phyloP scores from a whole-genome alignment of 1,140 invertebrate genomes.

The Ditylenchus dipsaci region DNA sequence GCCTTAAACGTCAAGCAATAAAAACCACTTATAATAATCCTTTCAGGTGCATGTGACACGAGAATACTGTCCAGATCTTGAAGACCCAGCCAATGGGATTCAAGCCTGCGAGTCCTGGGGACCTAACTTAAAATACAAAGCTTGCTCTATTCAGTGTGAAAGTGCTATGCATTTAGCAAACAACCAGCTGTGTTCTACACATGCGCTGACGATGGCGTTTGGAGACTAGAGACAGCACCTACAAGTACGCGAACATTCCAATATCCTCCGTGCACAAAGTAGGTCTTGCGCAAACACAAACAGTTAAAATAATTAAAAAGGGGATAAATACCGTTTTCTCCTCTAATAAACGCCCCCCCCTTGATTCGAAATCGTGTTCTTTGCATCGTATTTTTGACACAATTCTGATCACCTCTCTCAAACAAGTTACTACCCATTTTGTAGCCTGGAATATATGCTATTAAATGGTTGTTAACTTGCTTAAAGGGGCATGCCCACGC shows the following conservation, averaged over 20 bases:
- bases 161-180: slow-evolving; percentile 78
- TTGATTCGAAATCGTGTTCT: too few relatives aligned
- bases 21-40: slow-evolving; percentile 3
- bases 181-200: slow-evolving; percentile 87
- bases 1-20: slow-evolving; percentile 67
- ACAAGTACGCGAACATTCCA: slow-evolving; percentile 63
- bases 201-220: slow-evolving; percentile 90
- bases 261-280: slow-evolving; percentile 57
- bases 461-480: background rate
- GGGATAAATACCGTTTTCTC: background rate
- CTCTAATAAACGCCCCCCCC: too few relatives aligned
- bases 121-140: slow-evolving; percentile 77
- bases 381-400: too few relatives aligned
- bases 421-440: too few relatives aligned
- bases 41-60: slow-evolving; percentile 63
- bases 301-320: background rate
- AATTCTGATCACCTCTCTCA: too few relatives aligned
- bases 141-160: slow-evolving; percentile 80
- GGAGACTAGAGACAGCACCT: slow-evolving; percentile 75
- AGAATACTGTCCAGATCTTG: slow-evolving; percentile 79
- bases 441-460: background rate
- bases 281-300: too few relatives aligned
- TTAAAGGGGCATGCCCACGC: too few relatives aligned
- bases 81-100: slow-evolving; percentile 79
- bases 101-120: slow-evolving; percentile 92